Evolutionary conservation across 2,888 invertebrate genomes (phyloP).

Genomic region (Tillus elongatus): DNA sequence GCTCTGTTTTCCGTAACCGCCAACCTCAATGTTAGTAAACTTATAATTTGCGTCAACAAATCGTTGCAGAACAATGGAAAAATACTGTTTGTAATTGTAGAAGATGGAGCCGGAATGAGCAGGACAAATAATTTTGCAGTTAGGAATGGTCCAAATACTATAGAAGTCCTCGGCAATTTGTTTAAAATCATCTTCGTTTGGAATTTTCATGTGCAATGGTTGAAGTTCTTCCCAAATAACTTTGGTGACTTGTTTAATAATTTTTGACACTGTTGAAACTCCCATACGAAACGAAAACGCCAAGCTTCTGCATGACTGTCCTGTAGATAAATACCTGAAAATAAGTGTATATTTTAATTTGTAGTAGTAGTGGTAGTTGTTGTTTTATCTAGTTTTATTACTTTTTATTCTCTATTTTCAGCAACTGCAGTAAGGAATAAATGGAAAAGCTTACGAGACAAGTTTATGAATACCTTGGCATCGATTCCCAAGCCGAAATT

Average conservation of each 20-base stretch:
- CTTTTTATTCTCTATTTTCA: no score
- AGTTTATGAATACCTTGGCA: no score
- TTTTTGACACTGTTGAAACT: constrained; percentile 3
- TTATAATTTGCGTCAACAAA: constrained; percentile 17
- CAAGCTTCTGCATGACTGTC: constrained; percentile 9
- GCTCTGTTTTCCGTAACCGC: constrained; percentile 22
- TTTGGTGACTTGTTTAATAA: background rate
- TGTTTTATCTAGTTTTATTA: no score
- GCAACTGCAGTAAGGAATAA: no score
- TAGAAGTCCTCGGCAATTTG: constrained; percentile 10
- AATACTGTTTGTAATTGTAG: constrained; percentile 17
- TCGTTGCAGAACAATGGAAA: constrained; percentile 16
- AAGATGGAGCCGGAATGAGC: constrained; percentile 12
- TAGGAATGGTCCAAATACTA: constrained; percentile 16
- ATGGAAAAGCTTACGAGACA: no score
- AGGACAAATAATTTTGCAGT: constrained; percentile 13
- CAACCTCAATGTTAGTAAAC: constrained; percentile 17
- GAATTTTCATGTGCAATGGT: constrained; percentile 5
- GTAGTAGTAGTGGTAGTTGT: background rate
- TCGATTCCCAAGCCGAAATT: no score
- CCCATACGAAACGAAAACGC: constrained; percentile 9
- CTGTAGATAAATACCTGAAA: constrained; percentile 11
- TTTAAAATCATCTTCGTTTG: constrained; percentile 7
- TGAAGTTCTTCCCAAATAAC: constrained; percentile 2
- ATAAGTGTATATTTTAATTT: no score